These are phyloP conservation scores for Popillia japonica DNA, from an alignment of 1,140 invertebrate genomes.

Conservation along the genomic window DNA sequence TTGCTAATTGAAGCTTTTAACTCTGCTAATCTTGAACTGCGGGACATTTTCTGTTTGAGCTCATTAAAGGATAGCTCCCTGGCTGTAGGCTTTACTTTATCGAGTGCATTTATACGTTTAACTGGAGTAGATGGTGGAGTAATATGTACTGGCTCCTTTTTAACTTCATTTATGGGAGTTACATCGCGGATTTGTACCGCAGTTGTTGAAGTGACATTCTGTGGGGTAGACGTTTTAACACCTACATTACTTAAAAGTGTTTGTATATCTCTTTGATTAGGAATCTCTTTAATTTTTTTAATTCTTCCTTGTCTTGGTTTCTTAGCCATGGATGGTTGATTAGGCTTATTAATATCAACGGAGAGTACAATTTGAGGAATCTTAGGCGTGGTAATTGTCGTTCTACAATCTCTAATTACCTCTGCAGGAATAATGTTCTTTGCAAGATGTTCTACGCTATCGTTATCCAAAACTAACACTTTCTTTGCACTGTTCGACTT, in stretches of 20 bases:
- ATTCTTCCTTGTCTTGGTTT: slow-evolving; percentile 5
- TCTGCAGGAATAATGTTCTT: slow-evolving; percentile 7
- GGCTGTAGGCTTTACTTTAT: slow-evolving; percentile 55
- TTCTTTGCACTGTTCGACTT: slow-evolving; percentile 67
- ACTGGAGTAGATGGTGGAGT: slow-evolving; percentile 55
- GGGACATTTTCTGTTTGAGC: slow-evolving; percentile 70
- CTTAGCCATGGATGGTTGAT: slow-evolving; percentile 7
- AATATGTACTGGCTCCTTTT: slow-evolving; percentile 40
- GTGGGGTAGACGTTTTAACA: slow-evolving; percentile 10
- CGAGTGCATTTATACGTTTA: slow-evolving; percentile 59
- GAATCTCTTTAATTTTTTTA: slow-evolving; percentile 9
- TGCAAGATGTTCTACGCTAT: slow-evolving; percentile 16
- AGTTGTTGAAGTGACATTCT: not conserved
- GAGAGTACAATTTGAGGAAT: not conserved
- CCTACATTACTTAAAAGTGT: slow-evolving; percentile 37
- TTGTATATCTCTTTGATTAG: slow-evolving; percentile 46
- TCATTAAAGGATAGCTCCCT: slow-evolving; percentile 72
- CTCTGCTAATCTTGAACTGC: slow-evolving; percentile 72
- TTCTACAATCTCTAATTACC: not conserved
- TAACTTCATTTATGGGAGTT: not conserved
- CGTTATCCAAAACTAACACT: slow-evolving; percentile 59
- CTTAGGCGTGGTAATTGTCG: not conserved
- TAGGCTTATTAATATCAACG: not conserved
- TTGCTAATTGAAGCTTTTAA: slow-evolving; percentile 69
- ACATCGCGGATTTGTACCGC: not conserved